Base-by-base conservation (phyloP, 2,113 vertebrate species). In the Montifringilla adamsi region DNA sequence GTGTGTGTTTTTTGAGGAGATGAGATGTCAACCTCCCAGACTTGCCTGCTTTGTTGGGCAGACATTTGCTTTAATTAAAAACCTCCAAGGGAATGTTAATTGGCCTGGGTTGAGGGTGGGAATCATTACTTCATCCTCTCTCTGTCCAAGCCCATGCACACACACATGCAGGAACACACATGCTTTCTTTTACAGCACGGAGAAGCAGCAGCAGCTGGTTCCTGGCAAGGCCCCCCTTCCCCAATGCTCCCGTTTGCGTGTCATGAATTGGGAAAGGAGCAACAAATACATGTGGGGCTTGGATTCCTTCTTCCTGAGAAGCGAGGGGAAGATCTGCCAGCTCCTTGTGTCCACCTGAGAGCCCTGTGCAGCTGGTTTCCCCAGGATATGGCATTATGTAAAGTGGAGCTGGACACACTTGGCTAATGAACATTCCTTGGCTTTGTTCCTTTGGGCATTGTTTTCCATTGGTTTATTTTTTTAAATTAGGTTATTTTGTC, bases 81-180 rank as follows among this genome's bases (percentile, higher is more conserved):
- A 93, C 93, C 94, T 95, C 93, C 93, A 91, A 90, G 93, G 85
- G 90, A 96, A 96, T 94, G 90, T 95, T 96, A 95, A 94, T 94
- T 94, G 95, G 91, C 84, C 31, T 5, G 49, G 10, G 23, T 11
- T 35, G 46, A 16, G 17, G 39, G 27, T 64, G 55, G 53, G 47
- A 94, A 80, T 83, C 87, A n/a, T 81, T 69, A 67, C 89, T 93
- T 91, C 78, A 90, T 70, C 70, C 28, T 19, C 59, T 81, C 53
- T 56, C 28, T 10, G 2, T 50, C 67, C 78, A 66, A 85, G 52
- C 5, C 88, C 53, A 20, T 56, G 84, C 44, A 30, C 62, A 83
- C 84, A 95, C 67, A 28, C 43, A 59, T 85, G 91, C 87, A 60
- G 15, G 22, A 63, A 13, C 44, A 83, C 87, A 80, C 81, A 53